phyloP scores from a whole-genome alignment of 2,888 invertebrate genomes.

The Callyntrura sp. region DNA sequence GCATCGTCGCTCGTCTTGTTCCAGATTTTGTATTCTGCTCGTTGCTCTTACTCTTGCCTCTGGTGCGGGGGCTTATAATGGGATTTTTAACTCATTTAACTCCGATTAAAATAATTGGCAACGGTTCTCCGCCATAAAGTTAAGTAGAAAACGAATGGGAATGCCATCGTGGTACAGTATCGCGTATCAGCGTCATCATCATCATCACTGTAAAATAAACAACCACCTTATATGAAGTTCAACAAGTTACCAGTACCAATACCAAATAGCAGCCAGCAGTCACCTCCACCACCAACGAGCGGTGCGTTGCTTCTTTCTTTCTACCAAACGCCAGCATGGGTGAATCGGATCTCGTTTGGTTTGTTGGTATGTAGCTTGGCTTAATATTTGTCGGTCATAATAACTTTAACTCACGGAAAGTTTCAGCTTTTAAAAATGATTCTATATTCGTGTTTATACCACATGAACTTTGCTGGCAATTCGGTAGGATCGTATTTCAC shows the following conservation, averaged over 20 bases:
- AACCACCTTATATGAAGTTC: constrained; percentile 32
- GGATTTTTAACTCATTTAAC: constrained; percentile 1
- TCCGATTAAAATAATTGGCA: constrained; percentile 50
- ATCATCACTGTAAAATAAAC: not conserved
- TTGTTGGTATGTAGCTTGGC: too few species aligned
- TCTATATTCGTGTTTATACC: too few species aligned
- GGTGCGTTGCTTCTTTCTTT: too few species aligned
- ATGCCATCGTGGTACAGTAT: not conserved
- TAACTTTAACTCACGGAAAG: too few species aligned
- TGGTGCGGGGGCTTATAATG: constrained; percentile 2
- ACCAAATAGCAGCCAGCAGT: not conserved
- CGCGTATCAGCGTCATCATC: not conserved
- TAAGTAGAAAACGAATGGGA: not conserved
- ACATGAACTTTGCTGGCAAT: too few species aligned
- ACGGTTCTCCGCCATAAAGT: constrained; percentile 7
- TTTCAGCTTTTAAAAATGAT: too few species aligned
- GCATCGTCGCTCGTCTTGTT: not conserved
- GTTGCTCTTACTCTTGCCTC: not conserved
- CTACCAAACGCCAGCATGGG: too few species aligned
- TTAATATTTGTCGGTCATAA: too few species aligned
- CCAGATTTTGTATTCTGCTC: not conserved
- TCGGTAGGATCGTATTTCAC: too few species aligned
- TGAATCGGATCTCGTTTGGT: too few species aligned
- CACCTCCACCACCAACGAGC: too few species aligned
- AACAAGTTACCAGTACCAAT: constrained; percentile 12